Evolutionary conservation across 2,113 vertebrate genomes (phyloP), one percentile per base, ranked within the genome.

Genomic region (Sebastes schlegelii): DNA sequence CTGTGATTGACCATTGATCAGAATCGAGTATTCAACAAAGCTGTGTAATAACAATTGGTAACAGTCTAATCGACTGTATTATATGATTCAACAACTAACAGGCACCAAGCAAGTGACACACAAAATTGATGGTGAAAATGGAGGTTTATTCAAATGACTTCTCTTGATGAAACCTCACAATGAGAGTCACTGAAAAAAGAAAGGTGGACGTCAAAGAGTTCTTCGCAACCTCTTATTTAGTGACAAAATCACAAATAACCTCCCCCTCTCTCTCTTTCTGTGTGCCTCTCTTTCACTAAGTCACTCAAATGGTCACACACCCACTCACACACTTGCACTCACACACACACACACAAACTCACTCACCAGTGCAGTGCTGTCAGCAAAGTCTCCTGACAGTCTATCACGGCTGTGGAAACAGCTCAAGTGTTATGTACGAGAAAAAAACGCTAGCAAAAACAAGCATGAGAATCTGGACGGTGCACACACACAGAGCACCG

Each of bases 341-440:
- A 82, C 74, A 61, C 79, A 55, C 74, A 61, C 79, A 55, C 79
- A 78, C 64, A 79, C 78, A 79, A 60, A 84, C 85, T 69, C 88
- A 80, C 82, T 77, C 77, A 81, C 65, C 74, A 86, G 73, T 77
- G 69, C 89, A 68, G 77, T 84, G 89, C 91, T 93, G 91, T 91
- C 92, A 93, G 92, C 88, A 89, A 71, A 91, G 83, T 92, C 89
- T 82, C 88, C 84, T 87, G 92, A 95, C 91, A 90, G 90, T 86
- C 89, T 91, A 92, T 90, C 91, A 86, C 86, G 65, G 83, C 86
- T 86, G 90, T 90, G 86, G 88, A 87, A 89, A 85, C 88, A 88
- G 82, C 86, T 88, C 85, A 79, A 92, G 91, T 92, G 92, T 89
- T 92, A 85, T 90, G 88, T 86, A 85, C 88, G 81, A 91, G 85